A percentile compares a stretch with the other conserved stretches of the same genome.
Evolutionary conservation across 1,140 invertebrate species (phyloP).

Genomic region (Ceratina japonica): DNA sequence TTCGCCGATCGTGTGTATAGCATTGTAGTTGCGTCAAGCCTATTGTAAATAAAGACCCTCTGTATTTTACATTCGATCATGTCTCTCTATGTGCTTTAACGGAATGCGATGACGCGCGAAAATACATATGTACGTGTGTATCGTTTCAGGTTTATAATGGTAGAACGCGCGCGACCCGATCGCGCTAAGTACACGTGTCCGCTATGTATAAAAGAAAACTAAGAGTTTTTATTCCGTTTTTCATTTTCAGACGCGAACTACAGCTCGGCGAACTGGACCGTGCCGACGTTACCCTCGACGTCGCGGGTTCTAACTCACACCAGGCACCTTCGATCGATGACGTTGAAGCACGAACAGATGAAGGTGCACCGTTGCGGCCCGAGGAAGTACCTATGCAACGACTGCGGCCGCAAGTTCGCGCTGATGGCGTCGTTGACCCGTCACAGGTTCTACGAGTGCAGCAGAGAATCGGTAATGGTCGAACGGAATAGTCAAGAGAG

Average conservation of each 20-base stretch:
- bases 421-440: conserved; percentile 75
- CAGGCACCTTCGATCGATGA: conserved; percentile 67
- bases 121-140: too few species aligned
- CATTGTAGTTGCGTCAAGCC: conserved; percentile 1
- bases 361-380: conserved; percentile 45
- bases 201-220: background rate
- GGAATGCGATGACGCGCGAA: background rate
- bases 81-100: background rate
- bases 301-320: conserved; percentile 52
- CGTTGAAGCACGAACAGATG: conserved; percentile 39
- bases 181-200: background rate
- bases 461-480: conserved; percentile 12
- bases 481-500: background rate
- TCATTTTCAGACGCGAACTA: conserved; percentile 64
- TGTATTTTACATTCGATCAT: conserved; percentile 1
- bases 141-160: background rate
- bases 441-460: conserved; percentile 68
- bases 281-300: conserved; percentile 61
- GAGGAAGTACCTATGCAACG: conserved; percentile 70
- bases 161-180: background rate
- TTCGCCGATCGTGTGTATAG: background rate
- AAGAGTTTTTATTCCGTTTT: conserved; percentile 37
- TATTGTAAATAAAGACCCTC: conserved; percentile 29
- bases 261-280: conserved; percentile 69
- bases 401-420: conserved; percentile 75